Conservation (phyloP, 2,113 vertebrate species). For the Eublepharis macularius region DNA sequence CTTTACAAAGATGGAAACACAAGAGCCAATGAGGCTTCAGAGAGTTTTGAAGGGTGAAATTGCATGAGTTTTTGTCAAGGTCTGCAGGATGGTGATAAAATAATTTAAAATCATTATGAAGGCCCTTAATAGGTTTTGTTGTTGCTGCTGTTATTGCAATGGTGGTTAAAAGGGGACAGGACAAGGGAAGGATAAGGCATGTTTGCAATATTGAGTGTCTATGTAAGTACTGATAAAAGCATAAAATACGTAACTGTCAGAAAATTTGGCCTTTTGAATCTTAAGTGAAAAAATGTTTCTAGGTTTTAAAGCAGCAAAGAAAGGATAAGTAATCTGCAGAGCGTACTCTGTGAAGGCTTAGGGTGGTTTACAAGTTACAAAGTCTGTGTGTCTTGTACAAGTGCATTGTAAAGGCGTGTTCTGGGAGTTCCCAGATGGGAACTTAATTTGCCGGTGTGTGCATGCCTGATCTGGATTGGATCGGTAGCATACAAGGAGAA, state of each 20-base stretch:
- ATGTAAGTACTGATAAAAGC: background rate
- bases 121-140: background rate
- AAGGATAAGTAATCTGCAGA: background rate
- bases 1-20: conserved; percentile 17
- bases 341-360: no score
- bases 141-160: background rate
- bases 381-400: no score
- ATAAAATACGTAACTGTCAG: background rate
- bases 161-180: background rate
- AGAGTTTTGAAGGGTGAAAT: background rate
- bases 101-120: background rate
- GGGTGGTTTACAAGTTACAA: no score
- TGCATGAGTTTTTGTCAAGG: background rate
- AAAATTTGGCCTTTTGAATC: background rate
- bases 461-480: no score
- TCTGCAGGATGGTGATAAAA: background rate
- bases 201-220: background rate
- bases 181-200: background rate
- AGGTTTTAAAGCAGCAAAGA: background rate
- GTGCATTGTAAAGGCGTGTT: no score
- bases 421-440: no score
- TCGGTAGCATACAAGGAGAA: no score
- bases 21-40: background rate
- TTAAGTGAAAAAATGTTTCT: background rate
- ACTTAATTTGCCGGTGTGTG: no score